Evolutionary conservation across 2,113 vertebrate genomes (phyloP), one percentile per base, ranked within the genome.

Genomic region (Bambusicola thoracicus): DNA sequence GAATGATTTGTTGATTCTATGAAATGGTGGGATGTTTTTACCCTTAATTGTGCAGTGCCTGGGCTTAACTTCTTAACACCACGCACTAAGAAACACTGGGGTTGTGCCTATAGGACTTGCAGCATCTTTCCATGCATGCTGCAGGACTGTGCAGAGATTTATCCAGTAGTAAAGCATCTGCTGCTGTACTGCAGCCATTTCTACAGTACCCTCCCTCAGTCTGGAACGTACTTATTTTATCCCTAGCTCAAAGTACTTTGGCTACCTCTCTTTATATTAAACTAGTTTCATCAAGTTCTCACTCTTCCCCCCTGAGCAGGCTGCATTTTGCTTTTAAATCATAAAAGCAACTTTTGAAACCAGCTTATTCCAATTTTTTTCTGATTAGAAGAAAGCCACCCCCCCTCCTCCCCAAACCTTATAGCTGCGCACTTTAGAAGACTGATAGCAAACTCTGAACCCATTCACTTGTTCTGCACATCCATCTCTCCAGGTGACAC

Each of bases 111-210:
- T 0, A 41, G 53, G 19, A 17, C 38, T 81, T 68, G 12, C n/a
- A 81, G 29, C 58, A 83, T 85, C 30, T 32, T 67, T 51, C 48
- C 20, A 14, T 44, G 62, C 32, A 21, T 61, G 30, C 92, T 36
- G 43, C 36, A 97, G 87, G 89, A 94, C 48, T 89, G 56, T 38
- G 73, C 84, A n/a, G 7, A 73, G 12, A 4, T 85, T 93, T 84
- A 62, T 72, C 68, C 4, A 91, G 89, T 24, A 84, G 16, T 44
- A 85, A 77, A 36, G 55, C 51, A 61, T 96, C 96, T 88, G 18
- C 27, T 36, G 62, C 89, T 74, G 61, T 17, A 62, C 36, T 3
- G 59, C 82, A 55, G 84, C n/a, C 10, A 86, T 94, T 88, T 94
- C 92, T 82, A 63, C 89, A 67, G 16, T 43, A 38, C 43, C 38